Evolutionary conservation across 2,797 vertebrate species (phyloP).

Genomic region (Acanthis flammea): DNA sequence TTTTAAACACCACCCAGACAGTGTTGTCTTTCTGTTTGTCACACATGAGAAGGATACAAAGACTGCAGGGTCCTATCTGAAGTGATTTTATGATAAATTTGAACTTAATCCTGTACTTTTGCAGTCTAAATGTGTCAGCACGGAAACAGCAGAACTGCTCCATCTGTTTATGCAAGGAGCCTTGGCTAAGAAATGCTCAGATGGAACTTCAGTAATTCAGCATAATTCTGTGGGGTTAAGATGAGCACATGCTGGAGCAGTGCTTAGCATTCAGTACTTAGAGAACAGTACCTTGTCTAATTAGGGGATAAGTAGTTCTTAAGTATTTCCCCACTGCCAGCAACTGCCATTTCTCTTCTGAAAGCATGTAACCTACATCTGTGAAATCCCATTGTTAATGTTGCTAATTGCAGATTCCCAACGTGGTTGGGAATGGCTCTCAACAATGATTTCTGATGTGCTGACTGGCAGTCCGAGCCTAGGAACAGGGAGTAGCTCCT

Average conservation of each 20-base stretch:
- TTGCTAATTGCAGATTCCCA: conserved; percentile 30
- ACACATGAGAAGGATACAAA: not conserved
- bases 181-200: conserved; percentile 27
- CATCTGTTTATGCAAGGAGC: conserved; percentile 39
- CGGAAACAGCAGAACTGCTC: conserved; percentile 8
- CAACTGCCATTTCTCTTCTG: not conserved
- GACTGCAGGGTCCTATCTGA: not conserved
- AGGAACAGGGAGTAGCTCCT: not conserved
- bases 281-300: conserved; percentile 19
- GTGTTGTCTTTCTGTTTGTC: not conserved
- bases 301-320: conserved; percentile 37
- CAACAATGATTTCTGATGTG: not conserved
- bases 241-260: not conserved
- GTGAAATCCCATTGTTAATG: conserved; percentile 41
- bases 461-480: not conserved
- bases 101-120: conserved; percentile 47
- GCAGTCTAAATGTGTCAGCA: conserved; percentile 6
- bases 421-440: conserved; percentile 32
- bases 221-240: conserved; percentile 22
- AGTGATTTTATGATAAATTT: conserved; percentile 47
- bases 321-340: conserved; percentile 26
- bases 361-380: conserved; percentile 20
- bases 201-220: not conserved
- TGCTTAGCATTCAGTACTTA: not conserved
- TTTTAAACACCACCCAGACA: not conserved